A percentile compares a stretch with the other conserved stretches of the same genome.
Evolutionary conservation across 2,113 vertebrate genomes (phyloP).

Genomic region (Oxyruncus cristatus): DNA sequence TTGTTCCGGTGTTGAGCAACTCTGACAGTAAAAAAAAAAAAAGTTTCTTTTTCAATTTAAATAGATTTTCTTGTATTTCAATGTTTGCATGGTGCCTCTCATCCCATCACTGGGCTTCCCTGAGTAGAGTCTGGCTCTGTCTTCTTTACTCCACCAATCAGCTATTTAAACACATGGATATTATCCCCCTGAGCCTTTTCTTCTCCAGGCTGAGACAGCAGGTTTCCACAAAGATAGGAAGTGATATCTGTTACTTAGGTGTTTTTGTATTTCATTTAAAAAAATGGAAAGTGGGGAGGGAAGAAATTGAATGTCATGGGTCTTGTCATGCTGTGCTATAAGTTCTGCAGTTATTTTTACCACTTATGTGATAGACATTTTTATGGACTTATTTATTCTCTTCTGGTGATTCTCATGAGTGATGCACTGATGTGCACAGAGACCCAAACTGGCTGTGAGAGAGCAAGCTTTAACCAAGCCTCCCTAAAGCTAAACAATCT

Average conservation of each 20-base stretch:
- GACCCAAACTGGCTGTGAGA: neutral
- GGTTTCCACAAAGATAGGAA: neutral
- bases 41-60: neutral
- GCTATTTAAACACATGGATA: neutral
- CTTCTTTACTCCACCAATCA: neutral
- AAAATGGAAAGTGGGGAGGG: accelerated
- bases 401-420: neutral
- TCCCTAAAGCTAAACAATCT: neutral
- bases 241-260: neutral
- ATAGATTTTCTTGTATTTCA: neutral
- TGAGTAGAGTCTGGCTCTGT: neutral
- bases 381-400: neutral
- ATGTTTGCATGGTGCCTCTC: neutral
- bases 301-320: neutral
- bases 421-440: neutral
- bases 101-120: neutral
- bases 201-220: neutral
- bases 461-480: neutral
- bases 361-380: neutral
- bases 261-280: neutral
- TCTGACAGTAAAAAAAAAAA: neutral
- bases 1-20: neutral
- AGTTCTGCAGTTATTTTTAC: neutral
- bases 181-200: neutral
- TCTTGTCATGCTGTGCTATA: neutral